Evolutionary conservation across 2,888 invertebrate genomes (phyloP), one percentile per base, ranked within the genome.

Genomic region (Pycnomerus fuliginosus): DNA sequence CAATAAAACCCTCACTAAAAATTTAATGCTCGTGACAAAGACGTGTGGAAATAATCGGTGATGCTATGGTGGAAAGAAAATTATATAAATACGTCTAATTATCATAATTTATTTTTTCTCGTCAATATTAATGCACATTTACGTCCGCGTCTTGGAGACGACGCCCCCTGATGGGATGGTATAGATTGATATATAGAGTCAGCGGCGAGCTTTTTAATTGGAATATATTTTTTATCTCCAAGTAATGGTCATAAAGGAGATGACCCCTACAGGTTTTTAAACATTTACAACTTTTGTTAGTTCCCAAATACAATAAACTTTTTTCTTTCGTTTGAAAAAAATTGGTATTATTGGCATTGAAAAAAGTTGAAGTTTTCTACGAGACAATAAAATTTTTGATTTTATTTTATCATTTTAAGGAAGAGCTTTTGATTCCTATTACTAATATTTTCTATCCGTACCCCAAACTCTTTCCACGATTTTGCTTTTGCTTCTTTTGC

Each of bases 111-210:
- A 64, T 65, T 64, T 65, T 61, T 63, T 54, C 50, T 62, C 53
- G 58, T 62, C 62, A 53, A 62, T 65, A 67, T 67, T 66, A 67
- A 67, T 67, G 65, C 61, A 60, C 61, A 61, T 64, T 65, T 64
- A 62, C 58, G 58, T 59, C 53, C 48, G 53, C 55, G 62, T 61
- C 60, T 60, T 56, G 52, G 53, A 60, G 62, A 63, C 65, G 60
- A 56, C 60, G 68, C 65, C 62, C 55, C 71, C 67, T 60, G 70
- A 67, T 70, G 71, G 37, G 69, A 58, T 65, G 65, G 62, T 68
- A 69, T 69, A 71, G 69, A 71, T 70, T 72, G 70, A 71, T 71
- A 69, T 70, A 71, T 70, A 66, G 70, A 67, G 67, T 66, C 69
- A 65, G 67, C 69, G 67, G 70, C 69, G 61, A 60, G 63, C 67